These are phyloP conservation scores for Mechanitis messenoides DNA, from an alignment of 2,888 invertebrate genomes.

Conservation along the genomic window DNA sequence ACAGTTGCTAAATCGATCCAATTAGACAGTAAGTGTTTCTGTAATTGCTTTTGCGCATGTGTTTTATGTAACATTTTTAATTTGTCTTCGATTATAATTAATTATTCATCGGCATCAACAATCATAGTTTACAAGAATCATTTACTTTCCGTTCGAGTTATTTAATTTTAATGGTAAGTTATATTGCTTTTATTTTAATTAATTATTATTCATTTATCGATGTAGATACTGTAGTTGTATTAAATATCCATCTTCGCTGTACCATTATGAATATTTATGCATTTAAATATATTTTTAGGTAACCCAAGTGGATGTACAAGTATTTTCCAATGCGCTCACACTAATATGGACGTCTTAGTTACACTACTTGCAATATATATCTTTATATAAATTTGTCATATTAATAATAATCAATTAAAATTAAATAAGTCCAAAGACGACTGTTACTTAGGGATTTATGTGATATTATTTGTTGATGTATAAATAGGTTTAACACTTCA, in stretches of 20 bases:
- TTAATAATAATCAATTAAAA: constrained; percentile 39
- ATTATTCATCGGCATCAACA: constrained; percentile 23
- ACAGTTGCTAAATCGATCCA: constrained; percentile 15
- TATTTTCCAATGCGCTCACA: constrained; percentile 61
- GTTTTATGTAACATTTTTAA: constrained; percentile 29
- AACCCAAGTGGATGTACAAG: constrained; percentile 74
- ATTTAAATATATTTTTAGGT: constrained; percentile 70
- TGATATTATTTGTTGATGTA: constrained; percentile 68
- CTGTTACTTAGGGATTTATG: constrained; percentile 68
- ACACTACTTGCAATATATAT: constrained; percentile 48
- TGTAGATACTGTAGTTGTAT: constrained; percentile 26
- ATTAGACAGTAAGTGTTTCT: constrained; percentile 17
- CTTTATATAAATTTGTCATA: constrained; percentile 30
- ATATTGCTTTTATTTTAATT: constrained; percentile 38
- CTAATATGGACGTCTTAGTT: constrained; percentile 59
- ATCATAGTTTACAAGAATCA: constrained; percentile 19
- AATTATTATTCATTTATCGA: constrained; percentile 31
- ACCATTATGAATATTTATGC: constrained; percentile 49
- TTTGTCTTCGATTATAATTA: constrained; percentile 19
- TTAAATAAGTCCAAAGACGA: constrained; percentile 61
- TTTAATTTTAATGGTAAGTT: constrained; percentile 69
- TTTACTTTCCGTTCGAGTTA: constrained; percentile 36
- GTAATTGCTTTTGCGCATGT: constrained; percentile 30
- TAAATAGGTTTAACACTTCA: constrained; percentile 48
- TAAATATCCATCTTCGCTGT: constrained; percentile 15